Base-by-base conservation (phyloP, 2,113 vertebrate species). In the Prochilodus magdalenae region DNA sequence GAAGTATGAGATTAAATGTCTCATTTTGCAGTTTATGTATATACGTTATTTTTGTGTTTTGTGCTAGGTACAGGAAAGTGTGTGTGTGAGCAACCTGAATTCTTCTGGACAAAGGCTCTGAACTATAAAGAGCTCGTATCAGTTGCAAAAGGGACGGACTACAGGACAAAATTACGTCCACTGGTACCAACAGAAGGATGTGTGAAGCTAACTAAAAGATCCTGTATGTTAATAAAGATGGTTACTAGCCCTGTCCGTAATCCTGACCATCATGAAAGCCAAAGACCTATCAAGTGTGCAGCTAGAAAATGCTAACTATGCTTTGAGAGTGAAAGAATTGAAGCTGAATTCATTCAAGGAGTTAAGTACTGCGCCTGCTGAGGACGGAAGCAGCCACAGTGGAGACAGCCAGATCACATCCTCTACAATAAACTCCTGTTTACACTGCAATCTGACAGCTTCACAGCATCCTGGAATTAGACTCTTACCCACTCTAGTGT, bases 291-390 rank as follows among this genome's bases (percentile, higher is more conserved):
- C 53, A n/a, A n/a, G n/a, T 5, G 73, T 76, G 12, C 13, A 22
- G 20, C 53, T 20, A 22, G 11, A 69, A 40, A 78, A 20, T 4
- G 18, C 51, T 26, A 10, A 4, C 20, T 51, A 63, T 30, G 14
- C 13, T 33, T 22, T 81, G 26, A 63, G 12, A 16, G 75, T 82
- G 8, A 0, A 7, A 11, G 30, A 26, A 13, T 18, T 53, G 10
- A 44, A 47, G 30, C 3, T 20, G 40, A 24, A n/a, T 6, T 15
- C 72, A 82, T 63, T 40, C 71, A 16, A n/a, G 80, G 20, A 22
- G 75, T 49, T 57, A 83, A 86, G 26, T 86, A 72, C 65, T 86
- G 84, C 13, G 77, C 84, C 18, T 55, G 73, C 55, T 86, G 79
- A n/a, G 84, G 66, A 49, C 40, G 1, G 4, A 10, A 14, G 5